These are phyloP conservation scores for Amyelois transitella DNA, from an alignment of 1,140 invertebrate genomes.

Conservation along the genomic window DNA sequence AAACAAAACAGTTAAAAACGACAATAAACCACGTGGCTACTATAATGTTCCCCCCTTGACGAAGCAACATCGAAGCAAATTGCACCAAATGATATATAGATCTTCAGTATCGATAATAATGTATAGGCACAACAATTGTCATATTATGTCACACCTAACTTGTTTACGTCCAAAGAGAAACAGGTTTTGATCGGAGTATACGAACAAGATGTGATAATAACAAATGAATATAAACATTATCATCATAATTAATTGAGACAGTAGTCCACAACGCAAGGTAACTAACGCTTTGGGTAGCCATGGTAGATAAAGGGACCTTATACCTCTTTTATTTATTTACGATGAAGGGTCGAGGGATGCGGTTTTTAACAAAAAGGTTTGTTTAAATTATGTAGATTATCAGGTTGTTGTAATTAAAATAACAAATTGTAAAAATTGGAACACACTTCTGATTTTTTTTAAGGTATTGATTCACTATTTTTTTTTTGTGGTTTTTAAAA, in stretches of 20 bases:
- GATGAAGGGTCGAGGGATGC: no score
- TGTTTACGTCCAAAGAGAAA: neutral
- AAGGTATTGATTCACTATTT: no score
- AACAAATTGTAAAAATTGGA: no score
- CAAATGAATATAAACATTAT: neutral
- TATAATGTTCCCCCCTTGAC: neutral
- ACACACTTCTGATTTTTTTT: no score
- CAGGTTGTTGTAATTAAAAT: no score
- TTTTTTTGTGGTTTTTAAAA: no score
- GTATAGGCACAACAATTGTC: neutral
- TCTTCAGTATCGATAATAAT: neutral
- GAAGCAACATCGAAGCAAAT: neutral
- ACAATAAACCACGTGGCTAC: neutral
- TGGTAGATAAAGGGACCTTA: no score
- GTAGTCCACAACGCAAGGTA: no score
- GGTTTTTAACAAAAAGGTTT: no score
- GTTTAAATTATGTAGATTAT: no score
- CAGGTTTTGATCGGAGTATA: neutral
- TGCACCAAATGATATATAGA: neutral
- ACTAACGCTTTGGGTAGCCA: no score
- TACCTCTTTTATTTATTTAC: no score
- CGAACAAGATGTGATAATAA: neutral
- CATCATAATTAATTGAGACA: neutral
- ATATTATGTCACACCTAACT: neutral
- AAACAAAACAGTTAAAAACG: constrained; percentile 25